Evolutionary conservation across 2,797 vertebrate species (phyloP), one percentile per base, ranked within the genome.

Genomic region (Lophura swinhoii): DNA sequence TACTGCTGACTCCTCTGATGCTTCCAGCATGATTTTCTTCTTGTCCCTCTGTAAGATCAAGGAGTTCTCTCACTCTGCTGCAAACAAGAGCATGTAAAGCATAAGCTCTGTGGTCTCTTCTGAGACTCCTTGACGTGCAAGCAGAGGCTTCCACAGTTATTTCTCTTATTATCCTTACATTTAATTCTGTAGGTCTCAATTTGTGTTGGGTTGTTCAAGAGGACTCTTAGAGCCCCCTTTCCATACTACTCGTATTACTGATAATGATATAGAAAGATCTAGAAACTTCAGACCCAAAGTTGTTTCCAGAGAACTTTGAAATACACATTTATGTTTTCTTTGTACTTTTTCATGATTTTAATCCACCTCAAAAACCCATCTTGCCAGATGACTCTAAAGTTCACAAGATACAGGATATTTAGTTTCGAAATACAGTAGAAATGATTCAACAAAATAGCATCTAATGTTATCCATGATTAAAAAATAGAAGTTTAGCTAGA

Each of bases 21-120:
- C 68, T 89, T 94, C 90, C 44, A 91, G 78, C 31, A 73, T 37
- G 64, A 87, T 95, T 95, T 95, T 94, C 78, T 78, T 46, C 78
- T 92, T 88, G 92, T 95, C 73, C 91, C 81, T 94, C 5, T 4
- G 1, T n/a, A 86, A 92, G 87, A 90, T 91, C 76, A 81, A 72
- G 80, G 68, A 84, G 67, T 21, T 73, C 41, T 86, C 66, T 91
- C 37, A 82, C 68, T 62, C 76, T 78, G 26, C 33, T 91, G 76
- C 48, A 91, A 95, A 90, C 62, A 95, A 66, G 14, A 91, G 14
- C 49, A 48, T 88, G 84, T 92, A 87, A 89, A 16, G 23, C 73
- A 35, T 91, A 93, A 95, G 43, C 31, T 26, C 17, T 18, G 6
- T 35, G 28, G 79, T 87, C 33, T 94, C 67, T 90, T 93, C 80